phyloP scores from a whole-genome alignment of 2,797 vertebrate species.

The Phalloptychus januarius region DNA sequence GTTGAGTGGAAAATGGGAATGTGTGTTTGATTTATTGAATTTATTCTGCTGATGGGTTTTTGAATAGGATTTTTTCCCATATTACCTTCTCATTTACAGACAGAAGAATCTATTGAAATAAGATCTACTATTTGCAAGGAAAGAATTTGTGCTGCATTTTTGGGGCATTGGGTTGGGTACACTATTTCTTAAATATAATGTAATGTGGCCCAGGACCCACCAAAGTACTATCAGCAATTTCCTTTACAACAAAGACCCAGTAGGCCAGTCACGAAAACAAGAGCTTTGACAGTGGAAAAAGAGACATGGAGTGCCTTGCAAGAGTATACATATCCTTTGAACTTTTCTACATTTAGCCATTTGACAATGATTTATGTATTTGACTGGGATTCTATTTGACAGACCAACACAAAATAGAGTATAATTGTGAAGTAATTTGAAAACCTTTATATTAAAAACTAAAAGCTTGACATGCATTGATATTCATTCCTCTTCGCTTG shows the following conservation, averaged over 20 bases:
- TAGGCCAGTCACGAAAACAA: constrained; percentile 30
- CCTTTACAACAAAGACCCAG: constrained; percentile 31
- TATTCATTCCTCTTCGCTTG: not conserved
- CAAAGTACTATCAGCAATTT: constrained; percentile 44
- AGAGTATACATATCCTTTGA: not conserved
- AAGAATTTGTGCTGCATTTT: not conserved
- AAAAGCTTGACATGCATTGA: not conserved
- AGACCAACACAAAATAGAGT: not conserved
- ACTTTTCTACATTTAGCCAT: not conserved
- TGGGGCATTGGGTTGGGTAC: not conserved
- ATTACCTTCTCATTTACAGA: not conserved
- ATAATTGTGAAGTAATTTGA: not conserved
- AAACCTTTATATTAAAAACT: not conserved
- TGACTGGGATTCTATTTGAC: not conserved
- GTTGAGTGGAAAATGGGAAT: constrained; percentile 2
- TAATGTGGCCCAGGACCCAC: not conserved
- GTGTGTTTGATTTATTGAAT: not conserved
- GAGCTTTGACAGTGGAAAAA: constrained; percentile 38
- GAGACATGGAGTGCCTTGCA: not conserved
- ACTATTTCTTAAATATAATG: not conserved
- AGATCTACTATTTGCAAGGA: not conserved
- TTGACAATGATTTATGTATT: not conserved
- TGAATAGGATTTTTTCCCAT: not conserved
- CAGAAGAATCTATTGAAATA: not conserved
- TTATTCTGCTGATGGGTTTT: not conserved